phyloP scores from a whole-genome alignment of 2,113 vertebrate genomes.

The Eretmodus cyanostictus region DNA sequence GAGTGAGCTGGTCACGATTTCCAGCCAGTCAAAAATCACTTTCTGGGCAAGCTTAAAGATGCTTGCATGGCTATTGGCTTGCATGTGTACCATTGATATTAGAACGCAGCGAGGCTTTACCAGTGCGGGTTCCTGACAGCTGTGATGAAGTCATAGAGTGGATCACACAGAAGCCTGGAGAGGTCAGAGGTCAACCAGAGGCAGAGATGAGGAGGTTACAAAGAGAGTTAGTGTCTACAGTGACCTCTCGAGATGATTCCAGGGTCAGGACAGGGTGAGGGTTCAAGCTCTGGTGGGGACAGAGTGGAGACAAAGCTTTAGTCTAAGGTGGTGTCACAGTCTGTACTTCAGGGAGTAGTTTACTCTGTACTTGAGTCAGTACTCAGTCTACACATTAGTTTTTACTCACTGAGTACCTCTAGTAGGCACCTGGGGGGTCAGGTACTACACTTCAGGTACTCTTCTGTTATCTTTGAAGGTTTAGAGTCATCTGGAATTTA shows the following conservation, averaged over 20 bases:
- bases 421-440: not conserved
- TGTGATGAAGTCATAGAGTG: not conserved
- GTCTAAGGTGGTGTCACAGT: not conserved
- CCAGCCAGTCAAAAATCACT: not conserved
- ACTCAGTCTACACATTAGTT: not conserved
- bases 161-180: not conserved
- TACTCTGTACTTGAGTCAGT: not conserved
- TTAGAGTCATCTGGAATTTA: not conserved
- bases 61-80: slow-evolving; percentile 27
- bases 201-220: not conserved
- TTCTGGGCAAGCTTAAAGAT: not conserved
- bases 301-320: not conserved
- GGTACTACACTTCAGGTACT: not conserved
- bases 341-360: not conserved
- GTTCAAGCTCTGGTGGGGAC: not conserved
- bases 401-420: not conserved
- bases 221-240: not conserved
- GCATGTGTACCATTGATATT: slow-evolving; percentile 17
- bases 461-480: not conserved
- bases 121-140: not conserved
- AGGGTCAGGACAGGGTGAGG: not conserved
- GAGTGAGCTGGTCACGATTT: slow-evolving; percentile 37
- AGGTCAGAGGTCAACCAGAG: not conserved
- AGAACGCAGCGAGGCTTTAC: not conserved
- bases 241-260: not conserved